These are phyloP conservation scores for Platyrinchus mystaceus DNA, from an alignment of 2,797 vertebrate species.

Conservation along the genomic window DNA sequence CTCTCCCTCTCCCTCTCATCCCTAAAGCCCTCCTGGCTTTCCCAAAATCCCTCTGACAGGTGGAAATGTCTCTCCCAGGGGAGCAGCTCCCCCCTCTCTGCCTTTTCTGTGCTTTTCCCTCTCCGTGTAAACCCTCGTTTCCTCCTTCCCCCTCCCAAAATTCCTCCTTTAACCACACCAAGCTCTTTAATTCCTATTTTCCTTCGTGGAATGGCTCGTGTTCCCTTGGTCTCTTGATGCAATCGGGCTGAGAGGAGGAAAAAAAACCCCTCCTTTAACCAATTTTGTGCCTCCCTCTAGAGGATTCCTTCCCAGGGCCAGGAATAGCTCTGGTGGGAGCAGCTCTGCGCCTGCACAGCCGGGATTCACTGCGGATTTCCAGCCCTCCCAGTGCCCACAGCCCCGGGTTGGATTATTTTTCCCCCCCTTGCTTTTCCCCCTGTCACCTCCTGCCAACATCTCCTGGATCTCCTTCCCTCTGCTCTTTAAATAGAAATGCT, in stretches of 20 bases:
- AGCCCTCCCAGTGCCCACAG: background rate
- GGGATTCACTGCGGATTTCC: background rate
- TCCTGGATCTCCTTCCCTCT: background rate
- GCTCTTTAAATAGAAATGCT: background rate
- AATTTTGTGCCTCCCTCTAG: conserved; percentile 20
- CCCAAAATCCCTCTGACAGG: background rate
- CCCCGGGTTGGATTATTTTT: too few species aligned
- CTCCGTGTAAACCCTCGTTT: background rate
- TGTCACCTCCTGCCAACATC: background rate
- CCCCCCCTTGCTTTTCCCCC: background rate
- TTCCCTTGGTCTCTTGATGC: background rate
- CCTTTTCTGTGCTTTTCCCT: background rate
- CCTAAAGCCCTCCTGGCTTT: background rate
- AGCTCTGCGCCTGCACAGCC: background rate
- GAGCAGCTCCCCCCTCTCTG: background rate
- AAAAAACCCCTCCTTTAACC: background rate
- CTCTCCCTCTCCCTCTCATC: background rate
- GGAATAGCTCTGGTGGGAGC: background rate
- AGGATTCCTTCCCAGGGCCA: background rate
- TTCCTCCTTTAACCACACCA: background rate
- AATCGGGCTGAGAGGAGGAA: background rate
- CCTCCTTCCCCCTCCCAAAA: background rate
- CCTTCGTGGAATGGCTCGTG: background rate
- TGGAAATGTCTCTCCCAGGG: background rate
- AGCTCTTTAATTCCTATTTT: background rate